Percentiles rank a stretch among this genome's conserved stretches.
Evolutionary conservation across 2,797 vertebrate genomes (phyloP).

Genomic region (Chaenodraco wilsoni): DNA sequence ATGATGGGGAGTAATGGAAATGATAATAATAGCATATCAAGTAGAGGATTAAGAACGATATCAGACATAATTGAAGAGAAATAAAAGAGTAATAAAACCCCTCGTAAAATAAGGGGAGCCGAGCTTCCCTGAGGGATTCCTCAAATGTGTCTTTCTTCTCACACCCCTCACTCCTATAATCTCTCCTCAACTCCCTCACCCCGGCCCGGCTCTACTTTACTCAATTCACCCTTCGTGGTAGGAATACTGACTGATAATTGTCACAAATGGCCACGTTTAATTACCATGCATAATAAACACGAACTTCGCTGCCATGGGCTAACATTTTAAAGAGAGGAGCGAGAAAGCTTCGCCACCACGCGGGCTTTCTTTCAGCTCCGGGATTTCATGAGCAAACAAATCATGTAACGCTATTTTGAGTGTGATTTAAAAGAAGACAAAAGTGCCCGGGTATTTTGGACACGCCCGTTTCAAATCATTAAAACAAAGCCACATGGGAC

Average conservation of each 20-base stretch:
- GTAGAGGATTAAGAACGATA: slow-evolving; percentile 58
- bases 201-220: slow-evolving; percentile 34
- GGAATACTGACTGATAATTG: slow-evolving; percentile 57
- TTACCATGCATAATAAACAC: slow-evolving; percentile 43
- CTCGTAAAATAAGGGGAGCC: slow-evolving; percentile 51
- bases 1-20: slow-evolving; percentile 45
- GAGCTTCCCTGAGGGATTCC: slow-evolving; percentile 71
- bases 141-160: slow-evolving; percentile 65
- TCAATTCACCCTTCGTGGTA: slow-evolving; percentile 46
- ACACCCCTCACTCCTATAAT: slow-evolving; percentile 40
- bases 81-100: slow-evolving; percentile 70
- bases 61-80: slow-evolving; percentile 63
- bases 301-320: slow-evolving; percentile 45
- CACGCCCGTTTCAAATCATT: background rate
- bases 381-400: slow-evolving; percentile 17
- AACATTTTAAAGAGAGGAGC: slow-evolving; percentile 10
- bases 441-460: slow-evolving; percentile 14
- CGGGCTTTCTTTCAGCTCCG: background rate
- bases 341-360: slow-evolving; percentile 4
- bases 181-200: slow-evolving; percentile 22
- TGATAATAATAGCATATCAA: slow-evolving; percentile 66
- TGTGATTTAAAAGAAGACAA: slow-evolving; percentile 1
- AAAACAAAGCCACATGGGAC: background rate
- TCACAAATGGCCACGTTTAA: slow-evolving; percentile 56
- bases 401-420: slow-evolving; percentile 9